phyloP scores from a whole-genome alignment of 2,888 invertebrate species.

The Tipula vernalis region DNA sequence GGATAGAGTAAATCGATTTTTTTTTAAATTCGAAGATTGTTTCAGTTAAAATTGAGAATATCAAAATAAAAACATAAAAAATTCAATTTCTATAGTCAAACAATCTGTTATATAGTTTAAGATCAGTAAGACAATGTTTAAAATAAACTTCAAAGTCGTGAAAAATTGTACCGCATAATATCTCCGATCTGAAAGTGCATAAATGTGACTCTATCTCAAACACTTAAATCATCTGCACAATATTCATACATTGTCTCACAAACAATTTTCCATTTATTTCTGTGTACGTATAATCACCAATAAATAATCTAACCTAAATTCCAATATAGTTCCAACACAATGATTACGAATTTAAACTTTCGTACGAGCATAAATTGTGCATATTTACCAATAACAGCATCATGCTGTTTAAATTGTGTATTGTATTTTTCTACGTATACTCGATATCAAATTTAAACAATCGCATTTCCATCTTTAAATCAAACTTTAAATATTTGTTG shows the following conservation, averaged over 20 bases:
- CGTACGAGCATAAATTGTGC: neutral
- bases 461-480: neutral
- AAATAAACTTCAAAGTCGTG: neutral
- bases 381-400: neutral
- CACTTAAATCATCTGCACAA: neutral
- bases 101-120: too few relatives aligned
- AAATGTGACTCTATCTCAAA: neutral
- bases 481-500: neutral
- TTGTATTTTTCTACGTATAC: neutral
- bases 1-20: too few relatives aligned
- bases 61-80: too few relatives aligned
- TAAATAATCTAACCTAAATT: neutral
- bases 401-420: neutral
- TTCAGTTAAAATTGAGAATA: too few relatives aligned
- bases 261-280: neutral
- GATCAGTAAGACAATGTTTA: too few relatives aligned
- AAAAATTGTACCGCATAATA: neutral
- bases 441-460: neutral
- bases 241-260: too few relatives aligned
- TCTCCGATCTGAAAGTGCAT: neutral
- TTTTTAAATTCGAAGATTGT: too few relatives aligned
- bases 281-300: neutral
- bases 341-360: neutral
- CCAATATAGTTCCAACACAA: neutral
- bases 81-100: too few relatives aligned